phyloP scores from a whole-genome alignment of 2,113 vertebrate species.

The Plestiodon gilberti region DNA sequence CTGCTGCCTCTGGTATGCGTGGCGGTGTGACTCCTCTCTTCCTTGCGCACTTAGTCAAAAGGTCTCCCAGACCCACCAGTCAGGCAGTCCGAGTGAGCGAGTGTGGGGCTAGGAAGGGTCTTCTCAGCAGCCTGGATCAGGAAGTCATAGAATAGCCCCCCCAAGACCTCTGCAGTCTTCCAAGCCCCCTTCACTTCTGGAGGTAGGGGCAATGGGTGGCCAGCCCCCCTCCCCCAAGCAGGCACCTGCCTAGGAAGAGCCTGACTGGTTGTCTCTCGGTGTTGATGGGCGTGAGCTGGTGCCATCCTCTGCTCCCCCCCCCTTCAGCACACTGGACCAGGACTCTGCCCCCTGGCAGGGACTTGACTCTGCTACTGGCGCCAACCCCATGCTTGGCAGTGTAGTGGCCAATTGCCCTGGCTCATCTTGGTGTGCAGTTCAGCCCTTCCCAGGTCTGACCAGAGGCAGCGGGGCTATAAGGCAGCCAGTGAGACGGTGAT shows the following conservation, averaged over 20 bases:
- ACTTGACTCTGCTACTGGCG: not conserved
- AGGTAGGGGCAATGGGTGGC: not conserved
- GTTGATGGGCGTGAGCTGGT: accelerated
- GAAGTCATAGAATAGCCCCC: not conserved
- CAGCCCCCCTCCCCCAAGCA: not conserved
- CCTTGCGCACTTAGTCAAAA: no score
- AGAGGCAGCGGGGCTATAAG: not conserved
- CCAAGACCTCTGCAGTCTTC: accelerated
- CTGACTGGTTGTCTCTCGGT: not conserved
- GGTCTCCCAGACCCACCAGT: no score
- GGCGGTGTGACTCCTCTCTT: no score
- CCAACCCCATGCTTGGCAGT: not conserved
- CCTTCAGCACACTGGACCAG: not conserved
- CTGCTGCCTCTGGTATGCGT: no score
- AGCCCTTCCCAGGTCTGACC: not conserved
- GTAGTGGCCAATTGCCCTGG: not conserved
- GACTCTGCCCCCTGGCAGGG: not conserved
- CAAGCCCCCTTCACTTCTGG: not conserved
- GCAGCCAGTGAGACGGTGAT: not conserved
- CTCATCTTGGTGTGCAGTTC: not conserved
- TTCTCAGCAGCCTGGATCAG: not conserved
- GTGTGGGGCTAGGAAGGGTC: no score
- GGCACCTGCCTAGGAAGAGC: not conserved
- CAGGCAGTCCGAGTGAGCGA: no score
- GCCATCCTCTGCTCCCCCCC: not conserved